Conservation (phyloP, 2,888 invertebrate species). For the Eupithecia vulgata region DNA sequence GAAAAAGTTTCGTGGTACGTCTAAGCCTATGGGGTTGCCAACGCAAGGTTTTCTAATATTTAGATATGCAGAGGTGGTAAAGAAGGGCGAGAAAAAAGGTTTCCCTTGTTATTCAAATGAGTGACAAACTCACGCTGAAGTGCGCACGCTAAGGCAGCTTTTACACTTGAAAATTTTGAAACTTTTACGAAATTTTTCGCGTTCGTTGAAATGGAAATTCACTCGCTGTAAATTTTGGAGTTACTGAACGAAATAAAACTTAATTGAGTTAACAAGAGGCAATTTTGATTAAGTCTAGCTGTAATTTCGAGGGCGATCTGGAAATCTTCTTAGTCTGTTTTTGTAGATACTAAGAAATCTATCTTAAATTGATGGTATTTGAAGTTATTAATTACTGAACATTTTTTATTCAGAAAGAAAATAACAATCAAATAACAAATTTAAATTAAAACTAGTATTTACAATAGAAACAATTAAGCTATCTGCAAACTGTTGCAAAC, state of each 20-base stretch:
- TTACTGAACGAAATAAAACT: conserved; percentile 11
- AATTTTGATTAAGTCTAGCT: not conserved
- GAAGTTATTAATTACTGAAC: no score
- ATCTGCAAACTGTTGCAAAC: no score
- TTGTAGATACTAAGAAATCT: not conserved
- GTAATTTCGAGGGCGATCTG: conserved; percentile 5
- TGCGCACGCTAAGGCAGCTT: conserved; percentile 56
- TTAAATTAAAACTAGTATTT: no score
- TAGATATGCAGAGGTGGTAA: conserved; percentile 22
- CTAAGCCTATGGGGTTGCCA: not conserved
- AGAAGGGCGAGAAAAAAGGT: conserved; percentile 65
- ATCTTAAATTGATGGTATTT: not conserved
- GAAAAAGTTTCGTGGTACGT: not conserved
- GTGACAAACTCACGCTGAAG: conserved; percentile 65
- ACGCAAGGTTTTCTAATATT: conserved; percentile 10
- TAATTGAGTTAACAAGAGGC: conserved; percentile 9
- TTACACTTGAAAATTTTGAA: conserved; percentile 57
- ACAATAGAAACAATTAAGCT: no score
- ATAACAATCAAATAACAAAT: no score
- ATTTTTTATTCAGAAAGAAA: no score
- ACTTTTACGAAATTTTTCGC: conserved; percentile 48
- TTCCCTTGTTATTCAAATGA: conserved; percentile 79
- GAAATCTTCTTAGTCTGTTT: not conserved
- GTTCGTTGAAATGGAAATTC: conserved; percentile 22
- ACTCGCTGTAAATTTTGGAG: conserved; percentile 14